These are phyloP conservation scores for Rallus limicola DNA, from an alignment of 2,113 vertebrate species.

Conservation along the genomic window DNA sequence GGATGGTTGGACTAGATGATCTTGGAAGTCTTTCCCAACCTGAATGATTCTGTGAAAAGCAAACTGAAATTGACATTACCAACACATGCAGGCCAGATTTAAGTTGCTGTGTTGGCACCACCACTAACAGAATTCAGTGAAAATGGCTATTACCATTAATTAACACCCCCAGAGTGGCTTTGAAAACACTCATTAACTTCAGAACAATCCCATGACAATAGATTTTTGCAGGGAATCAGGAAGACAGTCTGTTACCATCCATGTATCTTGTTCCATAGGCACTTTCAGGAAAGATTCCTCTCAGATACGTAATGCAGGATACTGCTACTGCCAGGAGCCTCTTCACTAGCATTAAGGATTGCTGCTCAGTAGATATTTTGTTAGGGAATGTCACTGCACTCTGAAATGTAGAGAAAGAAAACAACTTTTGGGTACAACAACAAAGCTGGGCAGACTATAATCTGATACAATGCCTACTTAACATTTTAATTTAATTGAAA, in stretches of 20 bases:
- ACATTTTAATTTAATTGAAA: accelerated
- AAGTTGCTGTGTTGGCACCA: no score
- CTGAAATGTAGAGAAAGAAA: slow-evolving; percentile 57
- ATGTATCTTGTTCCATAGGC: slow-evolving; percentile 93
- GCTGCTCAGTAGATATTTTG: slow-evolving; percentile 84
- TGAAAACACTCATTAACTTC: neutral
- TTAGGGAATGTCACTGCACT: slow-evolving; percentile 80
- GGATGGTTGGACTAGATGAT: no score
- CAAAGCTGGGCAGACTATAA: accelerated
- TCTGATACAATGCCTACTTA: neutral
- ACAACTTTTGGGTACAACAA: neutral
- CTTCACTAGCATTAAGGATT: slow-evolving; percentile 90
- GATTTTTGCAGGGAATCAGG: neutral
- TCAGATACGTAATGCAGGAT: slow-evolving; percentile 93
- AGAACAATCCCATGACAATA: neutral
- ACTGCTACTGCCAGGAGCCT: slow-evolving; percentile 92
- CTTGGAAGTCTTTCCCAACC: no score
- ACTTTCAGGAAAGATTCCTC: slow-evolving; percentile 92
- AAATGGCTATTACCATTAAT: neutral
- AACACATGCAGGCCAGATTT: accelerated
- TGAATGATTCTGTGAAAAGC: no score
- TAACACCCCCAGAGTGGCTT: neutral
- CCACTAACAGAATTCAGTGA: neutral
- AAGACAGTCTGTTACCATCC: slow-evolving; percentile 80
- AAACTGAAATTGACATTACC: no score